A percentile compares a stretch with the other conserved stretches of the same genome.
phyloP scores from a whole-genome alignment of 1,140 invertebrate species.

The Battus philenor region DNA sequence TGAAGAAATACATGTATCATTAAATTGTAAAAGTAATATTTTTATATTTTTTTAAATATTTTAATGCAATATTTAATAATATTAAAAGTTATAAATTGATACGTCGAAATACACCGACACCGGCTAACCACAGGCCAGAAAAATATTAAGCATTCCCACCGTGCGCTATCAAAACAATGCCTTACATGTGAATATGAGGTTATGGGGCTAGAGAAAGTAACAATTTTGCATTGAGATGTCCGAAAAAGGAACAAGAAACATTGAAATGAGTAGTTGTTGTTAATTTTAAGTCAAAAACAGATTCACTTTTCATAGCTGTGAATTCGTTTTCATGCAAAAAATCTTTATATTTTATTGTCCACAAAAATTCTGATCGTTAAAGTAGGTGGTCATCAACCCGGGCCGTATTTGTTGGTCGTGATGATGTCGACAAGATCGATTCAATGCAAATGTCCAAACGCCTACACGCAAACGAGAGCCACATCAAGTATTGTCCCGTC shows the following conservation, averaged over 20 bases:
- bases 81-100: too few species aligned
- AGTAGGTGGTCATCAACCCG: constrained; percentile 40
- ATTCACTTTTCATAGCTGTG: constrained; percentile 5
- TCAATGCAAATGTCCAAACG: constrained; percentile 66
- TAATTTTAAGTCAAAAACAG: constrained; percentile 2
- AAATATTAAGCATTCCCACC: constrained; percentile 40
- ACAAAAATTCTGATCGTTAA: constrained; percentile 7
- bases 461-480: constrained; percentile 38
- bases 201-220: constrained; percentile 73
- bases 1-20: too few species aligned
- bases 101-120: too few species aligned
- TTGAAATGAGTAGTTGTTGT: background rate
- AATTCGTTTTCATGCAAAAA: background rate
- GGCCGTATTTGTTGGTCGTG: constrained; percentile 37
- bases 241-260: constrained; percentile 16
- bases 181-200: constrained; percentile 51
- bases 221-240: constrained; percentile 48
- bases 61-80: background rate
- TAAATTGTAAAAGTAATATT: too few species aligned
- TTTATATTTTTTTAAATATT: constrained; percentile 3
- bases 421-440: constrained; percentile 51
- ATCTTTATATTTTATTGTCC: constrained; percentile 9
- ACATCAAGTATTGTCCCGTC: constrained; percentile 65
- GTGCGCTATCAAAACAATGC: constrained; percentile 56
- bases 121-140: too few species aligned